phyloP scores from a whole-genome alignment of 23 tunicate genomes.

The Halocynthia aurantium region DNA sequence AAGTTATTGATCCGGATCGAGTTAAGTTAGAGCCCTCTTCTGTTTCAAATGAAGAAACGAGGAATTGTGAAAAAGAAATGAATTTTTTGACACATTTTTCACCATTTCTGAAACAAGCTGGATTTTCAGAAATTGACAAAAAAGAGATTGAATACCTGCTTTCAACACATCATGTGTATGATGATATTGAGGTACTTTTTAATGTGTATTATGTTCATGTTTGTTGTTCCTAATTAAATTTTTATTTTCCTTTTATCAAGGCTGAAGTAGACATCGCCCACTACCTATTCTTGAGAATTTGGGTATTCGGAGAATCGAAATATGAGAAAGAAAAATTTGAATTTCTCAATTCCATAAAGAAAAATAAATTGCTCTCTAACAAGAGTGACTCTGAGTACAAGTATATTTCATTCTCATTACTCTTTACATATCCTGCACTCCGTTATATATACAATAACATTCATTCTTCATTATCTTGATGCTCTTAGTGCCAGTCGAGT shows the following conservation, averaged over 20 bases:
- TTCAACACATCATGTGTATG: slow-evolving; percentile 28
- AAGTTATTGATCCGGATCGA: slow-evolving; percentile 63
- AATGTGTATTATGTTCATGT: not conserved
- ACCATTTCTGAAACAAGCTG: slow-evolving; percentile 45
- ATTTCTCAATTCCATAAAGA: not conserved
- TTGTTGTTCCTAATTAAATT: not conserved
- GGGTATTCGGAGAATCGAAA: slow-evolving; percentile 38
- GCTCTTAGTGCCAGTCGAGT: not conserved
- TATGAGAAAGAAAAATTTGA: slow-evolving; percentile 10
- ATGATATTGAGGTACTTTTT: slow-evolving; percentile 30
- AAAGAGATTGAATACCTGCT: slow-evolving; percentile 34
- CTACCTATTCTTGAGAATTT: slow-evolving; percentile 36
- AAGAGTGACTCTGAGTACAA: not conserved
- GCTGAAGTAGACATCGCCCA: slow-evolving; percentile 22
- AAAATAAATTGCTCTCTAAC: not conserved
- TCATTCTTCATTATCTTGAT: not conserved
- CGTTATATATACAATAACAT: not conserved
- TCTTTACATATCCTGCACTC: not conserved
- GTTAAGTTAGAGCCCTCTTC: not conserved
- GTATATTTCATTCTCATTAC: not conserved
- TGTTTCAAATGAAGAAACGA: not conserved
- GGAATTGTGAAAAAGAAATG: not conserved
- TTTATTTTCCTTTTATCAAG: slow-evolving; percentile 4
- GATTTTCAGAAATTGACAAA: slow-evolving; percentile 51
- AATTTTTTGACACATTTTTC: slow-evolving; percentile 56